These are phyloP conservation scores for Drosophila niveifrons DNA, from an alignment of 2,888 invertebrate genomes.

Conservation along the genomic window DNA sequence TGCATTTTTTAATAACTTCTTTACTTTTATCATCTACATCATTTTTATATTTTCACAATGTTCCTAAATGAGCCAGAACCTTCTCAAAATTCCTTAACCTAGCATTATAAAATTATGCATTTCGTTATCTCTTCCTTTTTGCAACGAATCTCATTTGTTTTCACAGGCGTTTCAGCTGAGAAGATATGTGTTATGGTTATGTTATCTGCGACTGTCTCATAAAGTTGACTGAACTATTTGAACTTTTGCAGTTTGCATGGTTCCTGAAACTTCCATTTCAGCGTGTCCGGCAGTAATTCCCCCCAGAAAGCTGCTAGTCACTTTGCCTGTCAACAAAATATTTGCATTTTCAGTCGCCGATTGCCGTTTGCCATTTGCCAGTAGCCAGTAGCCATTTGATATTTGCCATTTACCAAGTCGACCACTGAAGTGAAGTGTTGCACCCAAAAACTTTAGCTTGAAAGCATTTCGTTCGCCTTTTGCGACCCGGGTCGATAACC, in stretches of 20 bases:
- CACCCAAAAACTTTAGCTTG: slow-evolving; percentile 37
- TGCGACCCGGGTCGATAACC: slow-evolving; percentile 45
- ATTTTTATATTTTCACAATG: slow-evolving; percentile 23
- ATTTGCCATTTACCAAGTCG: slow-evolving; percentile 43
- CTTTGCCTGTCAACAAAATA: slow-evolving; percentile 72
- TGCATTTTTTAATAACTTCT: slow-evolving; percentile 26
- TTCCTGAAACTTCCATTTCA: slow-evolving; percentile 45
- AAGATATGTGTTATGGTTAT: neutral
- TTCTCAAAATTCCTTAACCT: neutral
- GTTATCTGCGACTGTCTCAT: slow-evolving; percentile 24
- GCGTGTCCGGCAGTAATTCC: slow-evolving; percentile 58
- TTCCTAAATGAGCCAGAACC: slow-evolving; percentile 32
- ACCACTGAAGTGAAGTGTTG: slow-evolving; percentile 18
- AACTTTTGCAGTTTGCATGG: slow-evolving; percentile 31
- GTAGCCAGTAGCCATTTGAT: slow-evolving; percentile 25
- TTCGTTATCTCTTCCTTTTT: slow-evolving; percentile 16
- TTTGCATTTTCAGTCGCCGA: slow-evolving; percentile 65
- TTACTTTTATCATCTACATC: neutral
- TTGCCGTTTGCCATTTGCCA: slow-evolving; percentile 37
- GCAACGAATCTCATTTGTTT: neutral
- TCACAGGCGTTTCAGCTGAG: neutral
- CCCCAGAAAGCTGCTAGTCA: slow-evolving; percentile 65
- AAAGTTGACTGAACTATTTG: slow-evolving; percentile 21
- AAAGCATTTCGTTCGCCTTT: slow-evolving; percentile 20
- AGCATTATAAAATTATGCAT: slow-evolving; percentile 21